A percentile compares a stretch with the other conserved stretches of the same genome.
These are phyloP conservation scores for Dissostichus mawsoni DNA, from an alignment of 2,113 vertebrate genomes.

Conservation along the genomic window DNA sequence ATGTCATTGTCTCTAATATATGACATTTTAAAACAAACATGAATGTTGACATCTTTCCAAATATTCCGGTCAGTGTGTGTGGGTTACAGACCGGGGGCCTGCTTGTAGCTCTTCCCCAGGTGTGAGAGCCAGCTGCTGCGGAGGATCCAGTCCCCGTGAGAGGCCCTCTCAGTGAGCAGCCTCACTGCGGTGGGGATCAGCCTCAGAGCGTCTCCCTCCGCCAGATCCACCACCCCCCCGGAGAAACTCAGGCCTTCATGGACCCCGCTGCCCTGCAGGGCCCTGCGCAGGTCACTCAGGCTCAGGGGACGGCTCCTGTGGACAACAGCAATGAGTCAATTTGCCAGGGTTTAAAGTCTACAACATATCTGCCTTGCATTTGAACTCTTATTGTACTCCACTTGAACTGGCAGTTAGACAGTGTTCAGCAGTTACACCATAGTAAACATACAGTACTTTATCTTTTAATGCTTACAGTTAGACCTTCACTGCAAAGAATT, in stretches of 20 bases:
- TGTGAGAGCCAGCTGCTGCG: conserved; percentile 94
- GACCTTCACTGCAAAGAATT: not conserved
- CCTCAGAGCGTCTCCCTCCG: conserved; percentile 82
- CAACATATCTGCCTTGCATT: not conserved
- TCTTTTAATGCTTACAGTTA: not conserved
- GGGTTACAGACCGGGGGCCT: conserved; percentile 76
- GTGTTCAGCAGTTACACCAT: not conserved
- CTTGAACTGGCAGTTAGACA: not conserved
- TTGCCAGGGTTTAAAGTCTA: not conserved
- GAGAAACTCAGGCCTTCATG: conserved; percentile 86
- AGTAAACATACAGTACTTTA: no score
- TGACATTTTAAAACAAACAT: not conserved
- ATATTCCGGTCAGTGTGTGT: not conserved
- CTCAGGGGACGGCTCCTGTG: conserved; percentile 90
- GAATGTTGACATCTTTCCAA: not conserved
- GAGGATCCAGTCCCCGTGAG: conserved; percentile 93
- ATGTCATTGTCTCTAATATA: not conserved
- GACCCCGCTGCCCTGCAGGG: conserved; percentile 84
- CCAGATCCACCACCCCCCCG: conserved; percentile 73
- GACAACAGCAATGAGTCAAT: conserved; percentile 1
- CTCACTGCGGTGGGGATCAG: conserved; percentile 89
- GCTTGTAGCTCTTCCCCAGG: conserved; percentile 86
- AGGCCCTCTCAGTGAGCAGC: conserved; percentile 89
- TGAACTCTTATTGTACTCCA: not conserved
- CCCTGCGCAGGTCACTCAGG: conserved; percentile 88